Base-by-base conservation (phyloP, 2,113 vertebrate species). In the Mobula birostris region DNA sequence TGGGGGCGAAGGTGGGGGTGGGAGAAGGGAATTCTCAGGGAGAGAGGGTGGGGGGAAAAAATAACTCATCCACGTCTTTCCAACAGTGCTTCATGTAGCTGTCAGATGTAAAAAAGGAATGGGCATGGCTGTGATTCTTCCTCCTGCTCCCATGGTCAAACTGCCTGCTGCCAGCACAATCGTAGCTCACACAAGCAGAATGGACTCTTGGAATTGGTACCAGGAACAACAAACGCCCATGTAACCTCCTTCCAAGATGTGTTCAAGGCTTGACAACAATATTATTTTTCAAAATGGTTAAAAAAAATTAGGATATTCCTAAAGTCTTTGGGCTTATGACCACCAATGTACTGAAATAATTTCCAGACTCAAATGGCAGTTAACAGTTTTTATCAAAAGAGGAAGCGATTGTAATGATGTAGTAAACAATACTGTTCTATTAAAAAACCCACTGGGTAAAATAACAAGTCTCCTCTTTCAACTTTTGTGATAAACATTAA, bases 41-140 rank as follows among this genome's bases (percentile, higher is more conserved):
- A 7, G 36, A 7, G 19, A 40, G 40, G 82, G 19, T 85, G 17
- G 36, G 21, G 21, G 17, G 21, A 27, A 56, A 58, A 32, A 66
- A 32, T 32, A 56, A 24, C 15, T 90, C 27, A 63, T 56, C 58
- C 83, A 88, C 9, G 58, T 61, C 48, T 90, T 66, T 32, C 61
- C 85, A 68, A n/a, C n/a, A 66, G 29, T 90, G 61, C 61, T 88
- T 66, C 29, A n/a, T 90, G 29, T 68, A n/a, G 1, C 63, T 90
- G 29, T 68, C 85, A 66, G 61, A 90, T 66, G n/a, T 48, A 17
- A 90, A 63, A 90, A 90, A n/a, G 29, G 29, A 90, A 68, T 66
- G 85, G 85, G 61, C 61, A 68, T 66, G 61, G 61, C 85, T 90
- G 85, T 90, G 85, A 90, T 90, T n/a, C 85, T 90, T 90, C 61